Conservation (phyloP, 2,797 vertebrate species). For the Etheostoma perlongum region DNA sequence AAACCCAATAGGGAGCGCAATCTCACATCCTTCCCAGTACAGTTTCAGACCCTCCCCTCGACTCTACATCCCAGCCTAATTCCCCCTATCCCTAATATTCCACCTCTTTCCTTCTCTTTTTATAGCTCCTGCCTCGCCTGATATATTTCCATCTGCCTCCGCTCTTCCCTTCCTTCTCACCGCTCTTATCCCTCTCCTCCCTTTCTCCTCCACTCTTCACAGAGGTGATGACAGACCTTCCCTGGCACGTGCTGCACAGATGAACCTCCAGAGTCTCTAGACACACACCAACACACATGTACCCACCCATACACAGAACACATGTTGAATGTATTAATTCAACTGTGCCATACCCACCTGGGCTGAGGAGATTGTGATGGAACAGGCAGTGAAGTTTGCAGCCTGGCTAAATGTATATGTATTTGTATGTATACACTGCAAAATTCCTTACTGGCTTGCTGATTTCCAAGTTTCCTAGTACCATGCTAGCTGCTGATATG, state of each 20-base stretch:
- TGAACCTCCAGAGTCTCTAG: slow-evolving; percentile 60
- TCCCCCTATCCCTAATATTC: slow-evolving; percentile 44
- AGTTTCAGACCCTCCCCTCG: slow-evolving; percentile 29
- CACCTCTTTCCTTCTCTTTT: background rate
- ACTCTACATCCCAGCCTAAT: slow-evolving; percentile 27
- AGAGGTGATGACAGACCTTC: slow-evolving; percentile 74
- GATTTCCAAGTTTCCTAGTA: background rate
- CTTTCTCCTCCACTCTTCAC: slow-evolving; percentile 51
- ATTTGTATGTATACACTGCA: background rate
- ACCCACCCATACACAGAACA: slow-evolving; percentile 40
- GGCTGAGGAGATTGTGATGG: slow-evolving; percentile 38
- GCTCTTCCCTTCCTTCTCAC: slow-evolving; percentile 48
- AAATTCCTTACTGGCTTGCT: background rate
- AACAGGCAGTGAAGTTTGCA: slow-evolving; percentile 24
- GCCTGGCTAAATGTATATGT: slow-evolving; percentile 10
- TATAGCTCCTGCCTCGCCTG: slow-evolving; percentile 20
- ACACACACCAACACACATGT: slow-evolving; percentile 42
- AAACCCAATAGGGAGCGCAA: slow-evolving; percentile 66
- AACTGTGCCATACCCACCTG: slow-evolving; percentile 43
- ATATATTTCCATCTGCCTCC: slow-evolving; percentile 67
- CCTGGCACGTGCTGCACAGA: slow-evolving; percentile 74
- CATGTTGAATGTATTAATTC: slow-evolving; percentile 70
- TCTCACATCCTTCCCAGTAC: slow-evolving; percentile 59
- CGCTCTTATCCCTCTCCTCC: slow-evolving; percentile 12
- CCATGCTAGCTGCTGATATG: background rate